phyloP scores from a whole-genome alignment of 2,888 invertebrate species.

The Apamea crenata region DNA sequence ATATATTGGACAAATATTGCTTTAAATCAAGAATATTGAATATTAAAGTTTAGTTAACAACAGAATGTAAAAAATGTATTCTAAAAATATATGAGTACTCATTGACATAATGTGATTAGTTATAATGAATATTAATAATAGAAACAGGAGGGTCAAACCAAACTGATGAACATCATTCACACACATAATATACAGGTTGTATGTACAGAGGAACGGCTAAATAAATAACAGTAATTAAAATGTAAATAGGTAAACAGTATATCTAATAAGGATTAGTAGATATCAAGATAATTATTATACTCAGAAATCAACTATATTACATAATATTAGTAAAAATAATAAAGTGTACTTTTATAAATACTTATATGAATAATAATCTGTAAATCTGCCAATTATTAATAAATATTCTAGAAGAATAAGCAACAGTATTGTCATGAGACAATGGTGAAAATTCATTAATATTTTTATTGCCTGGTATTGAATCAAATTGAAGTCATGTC shows the following conservation, averaged over 20 bases:
- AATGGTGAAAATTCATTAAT: conserved; percentile 68
- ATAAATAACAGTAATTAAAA: conserved; percentile 39
- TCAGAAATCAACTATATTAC: conserved; percentile 42
- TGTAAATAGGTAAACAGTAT: conserved; percentile 29
- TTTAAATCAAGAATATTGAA: neutral
- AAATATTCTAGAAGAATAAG: conserved; percentile 38
- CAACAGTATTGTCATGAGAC: conserved; percentile 42
- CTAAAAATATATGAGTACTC: conserved; percentile 18
- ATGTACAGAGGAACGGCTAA: conserved; percentile 44
- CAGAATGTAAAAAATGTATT: conserved; percentile 5
- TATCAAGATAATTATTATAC: conserved; percentile 22
- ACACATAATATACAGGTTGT: conserved; percentile 40
- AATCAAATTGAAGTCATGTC: conserved; percentile 67
- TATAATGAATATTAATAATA: conserved; percentile 44
- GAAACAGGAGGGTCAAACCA: conserved; percentile 22
- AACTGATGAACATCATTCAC: conserved; percentile 50
- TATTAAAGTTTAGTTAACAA: neutral
- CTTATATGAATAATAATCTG: conserved; percentile 23
- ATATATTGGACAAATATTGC: conserved; percentile 1
- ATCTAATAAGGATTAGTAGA: conserved; percentile 33
- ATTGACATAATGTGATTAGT: conserved; percentile 37
- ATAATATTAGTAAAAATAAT: conserved; percentile 40
- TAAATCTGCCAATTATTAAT: conserved; percentile 26
- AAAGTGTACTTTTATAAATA: conserved; percentile 17
- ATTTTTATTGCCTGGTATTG: conserved; percentile 49